phyloP scores from a whole-genome alignment of 2,888 invertebrate genomes.

The Subacronicta megacephala region DNA sequence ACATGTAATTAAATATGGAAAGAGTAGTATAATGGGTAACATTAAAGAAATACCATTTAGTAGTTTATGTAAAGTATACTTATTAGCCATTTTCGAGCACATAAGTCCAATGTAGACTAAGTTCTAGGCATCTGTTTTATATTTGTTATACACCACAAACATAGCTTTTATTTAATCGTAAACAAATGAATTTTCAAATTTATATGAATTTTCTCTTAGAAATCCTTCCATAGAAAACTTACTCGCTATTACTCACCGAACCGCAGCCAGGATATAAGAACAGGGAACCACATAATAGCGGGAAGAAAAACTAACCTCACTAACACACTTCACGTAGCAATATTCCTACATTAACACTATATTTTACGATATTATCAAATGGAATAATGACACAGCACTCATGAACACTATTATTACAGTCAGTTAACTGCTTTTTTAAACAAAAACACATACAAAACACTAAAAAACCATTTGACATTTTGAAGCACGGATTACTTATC shows the following conservation, averaged over 20 bases:
- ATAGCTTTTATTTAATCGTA: conserved; percentile 23
- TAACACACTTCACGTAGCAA: conserved; percentile 68
- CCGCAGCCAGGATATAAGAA: conserved; percentile 73
- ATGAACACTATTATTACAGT: conserved; percentile 25
- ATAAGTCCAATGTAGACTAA: conserved; percentile 24
- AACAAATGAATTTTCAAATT: conserved; percentile 3
- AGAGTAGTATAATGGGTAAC: not conserved
- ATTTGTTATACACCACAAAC: conserved; percentile 39
- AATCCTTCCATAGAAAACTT: conserved; percentile 77
- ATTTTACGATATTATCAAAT: conserved; percentile 24
- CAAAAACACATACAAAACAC: conserved; percentile 74
- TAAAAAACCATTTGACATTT: conserved; percentile 82
- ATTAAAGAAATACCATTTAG: not conserved
- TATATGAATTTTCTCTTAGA: conserved; percentile 64
- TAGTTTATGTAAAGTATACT: not conserved
- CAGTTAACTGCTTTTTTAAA: conserved; percentile 43
- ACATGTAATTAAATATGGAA: not conserved
- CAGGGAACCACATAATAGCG: conserved; percentile 77
- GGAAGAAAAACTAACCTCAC: conserved; percentile 87
- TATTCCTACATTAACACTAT: conserved; percentile 57
- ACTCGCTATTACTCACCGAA: conserved; percentile 85
- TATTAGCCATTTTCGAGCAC: conserved; percentile 48
- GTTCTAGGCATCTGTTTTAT: conserved; percentile 36
- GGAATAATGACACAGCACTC: conserved; percentile 45
- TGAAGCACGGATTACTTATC: conserved; percentile 64